A percentile compares a stretch with the other conserved stretches of the same genome.
phyloP scores from a whole-genome alignment of 2,888 invertebrate species.

The Tuberolachnus salignus region DNA sequence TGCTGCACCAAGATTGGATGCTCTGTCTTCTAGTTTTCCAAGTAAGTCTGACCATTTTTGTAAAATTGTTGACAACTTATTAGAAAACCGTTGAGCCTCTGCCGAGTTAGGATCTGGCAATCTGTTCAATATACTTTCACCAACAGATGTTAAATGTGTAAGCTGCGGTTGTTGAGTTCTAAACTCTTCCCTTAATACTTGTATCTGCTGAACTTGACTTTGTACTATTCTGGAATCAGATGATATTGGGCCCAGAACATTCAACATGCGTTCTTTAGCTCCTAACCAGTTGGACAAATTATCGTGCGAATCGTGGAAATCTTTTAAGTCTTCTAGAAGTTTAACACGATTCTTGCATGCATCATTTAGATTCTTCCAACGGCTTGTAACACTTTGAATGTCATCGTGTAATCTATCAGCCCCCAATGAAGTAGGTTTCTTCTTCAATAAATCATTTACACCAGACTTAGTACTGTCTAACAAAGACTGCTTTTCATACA shows the following conservation, averaged over 20 bases:
- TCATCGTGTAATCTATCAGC: constrained; percentile 83
- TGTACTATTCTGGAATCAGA: constrained; percentile 95
- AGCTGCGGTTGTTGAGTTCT: constrained; percentile 89
- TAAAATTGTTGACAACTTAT: constrained; percentile 75
- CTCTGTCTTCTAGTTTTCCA: constrained; percentile 83
- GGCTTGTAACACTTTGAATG: constrained; percentile 78
- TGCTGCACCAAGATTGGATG: constrained; percentile 85
- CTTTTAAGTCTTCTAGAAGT: constrained; percentile 84
- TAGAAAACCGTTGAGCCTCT: constrained; percentile 72
- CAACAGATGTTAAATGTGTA: constrained; percentile 81
- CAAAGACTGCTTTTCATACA: constrained; percentile 90
- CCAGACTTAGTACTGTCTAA: constrained; percentile 88
- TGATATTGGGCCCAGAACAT: constrained; percentile 92
- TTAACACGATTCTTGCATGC: constrained; percentile 78
- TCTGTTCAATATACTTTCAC: constrained; percentile 73
- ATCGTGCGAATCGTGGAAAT: constrained; percentile 88
- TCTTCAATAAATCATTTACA: constrained; percentile 82
- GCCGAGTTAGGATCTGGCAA: constrained; percentile 65
- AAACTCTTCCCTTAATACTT: constrained; percentile 94
- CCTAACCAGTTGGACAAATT: constrained; percentile 84
- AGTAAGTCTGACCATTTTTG: constrained; percentile 67
- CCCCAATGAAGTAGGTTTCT: constrained; percentile 84
- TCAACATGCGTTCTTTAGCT: constrained; percentile 94
- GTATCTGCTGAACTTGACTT: constrained; percentile 92
- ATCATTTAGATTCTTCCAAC: constrained; percentile 87